Evolutionary conservation across 2,113 vertebrate species (phyloP).

Genomic region (Zosterops lateralis): DNA sequence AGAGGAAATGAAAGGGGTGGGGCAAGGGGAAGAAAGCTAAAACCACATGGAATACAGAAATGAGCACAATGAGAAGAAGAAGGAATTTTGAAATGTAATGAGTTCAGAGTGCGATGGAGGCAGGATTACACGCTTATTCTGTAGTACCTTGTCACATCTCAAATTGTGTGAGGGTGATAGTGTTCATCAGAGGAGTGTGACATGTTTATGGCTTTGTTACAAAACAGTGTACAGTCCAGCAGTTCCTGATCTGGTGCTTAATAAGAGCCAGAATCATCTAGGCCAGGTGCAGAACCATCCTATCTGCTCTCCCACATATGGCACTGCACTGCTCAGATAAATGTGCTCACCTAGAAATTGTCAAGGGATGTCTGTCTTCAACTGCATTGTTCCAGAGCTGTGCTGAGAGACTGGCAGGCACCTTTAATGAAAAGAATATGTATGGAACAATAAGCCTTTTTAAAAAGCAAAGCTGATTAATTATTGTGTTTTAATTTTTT

Average conservation of each 20-base stretch:
- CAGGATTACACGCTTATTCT: not conserved
- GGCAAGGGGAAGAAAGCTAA: not conserved
- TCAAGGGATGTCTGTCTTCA: not conserved
- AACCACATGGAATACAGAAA: not conserved
- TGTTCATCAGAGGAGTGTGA: not conserved
- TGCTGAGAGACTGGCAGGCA: not conserved
- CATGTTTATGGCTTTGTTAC: not conserved
- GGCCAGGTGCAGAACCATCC: not conserved
- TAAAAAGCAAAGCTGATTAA: not conserved
- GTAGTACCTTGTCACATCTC: not conserved
- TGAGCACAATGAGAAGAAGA: not conserved
- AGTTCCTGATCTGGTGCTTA: not conserved
- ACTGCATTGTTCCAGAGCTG: not conserved
- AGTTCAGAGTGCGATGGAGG: not conserved
- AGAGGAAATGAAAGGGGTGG: not conserved
- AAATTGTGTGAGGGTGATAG: not conserved
- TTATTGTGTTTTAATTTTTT: not conserved
- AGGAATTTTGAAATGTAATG: accelerated
- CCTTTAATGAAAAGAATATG: not conserved
- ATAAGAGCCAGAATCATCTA: not conserved
- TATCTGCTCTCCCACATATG: not conserved
- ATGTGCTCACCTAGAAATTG: accelerated
- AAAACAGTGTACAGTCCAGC: not conserved
- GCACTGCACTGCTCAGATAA: not conserved
- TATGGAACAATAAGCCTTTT: not conserved